These are phyloP conservation scores for Onchidella celtica DNA, from an alignment of 2,888 invertebrate species.

Conservation along the genomic window DNA sequence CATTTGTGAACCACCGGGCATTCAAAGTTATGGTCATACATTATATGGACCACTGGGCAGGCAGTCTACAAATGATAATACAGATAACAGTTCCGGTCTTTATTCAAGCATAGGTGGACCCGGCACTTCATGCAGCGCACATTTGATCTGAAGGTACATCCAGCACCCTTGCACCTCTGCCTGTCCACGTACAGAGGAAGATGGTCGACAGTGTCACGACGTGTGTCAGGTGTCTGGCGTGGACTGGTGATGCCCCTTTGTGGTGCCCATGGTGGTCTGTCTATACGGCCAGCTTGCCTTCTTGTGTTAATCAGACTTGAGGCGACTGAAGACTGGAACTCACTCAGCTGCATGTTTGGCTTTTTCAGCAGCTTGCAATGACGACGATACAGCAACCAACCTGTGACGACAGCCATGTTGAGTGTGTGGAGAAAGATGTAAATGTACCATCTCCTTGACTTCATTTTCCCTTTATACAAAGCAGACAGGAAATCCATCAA, in stretches of 20 bases:
- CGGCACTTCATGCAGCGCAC: slow-evolving; percentile 38
- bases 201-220: slow-evolving; percentile 31
- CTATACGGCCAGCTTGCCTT: too few species aligned
- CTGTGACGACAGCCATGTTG: slow-evolving; percentile 51
- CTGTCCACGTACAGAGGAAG: not conserved
- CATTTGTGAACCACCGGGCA: not conserved
- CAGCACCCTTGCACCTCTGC: slow-evolving; percentile 13
- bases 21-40: not conserved
- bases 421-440: slow-evolving; percentile 55
- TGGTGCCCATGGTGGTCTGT: too few species aligned
- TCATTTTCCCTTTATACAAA: slow-evolving; percentile 36
- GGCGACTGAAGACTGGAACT: slow-evolving; percentile 42
- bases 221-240: slow-evolving; percentile 19
- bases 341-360: slow-evolving; percentile 41
- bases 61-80: slow-evolving; percentile 12
- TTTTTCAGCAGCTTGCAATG: slow-evolving; percentile 37
- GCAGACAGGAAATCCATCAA: slow-evolving; percentile 39
- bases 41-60: slow-evolving; percentile 17
- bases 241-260: too few species aligned
- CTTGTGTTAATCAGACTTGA: slow-evolving; percentile 16
- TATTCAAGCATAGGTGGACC: slow-evolving; percentile 37
- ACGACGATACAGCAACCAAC: slow-evolving; percentile 52
- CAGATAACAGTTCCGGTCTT: slow-evolving; percentile 45
- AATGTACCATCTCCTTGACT: slow-evolving; percentile 52
- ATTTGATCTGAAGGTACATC: not conserved